These are phyloP conservation scores for Takifugu ocellatus DNA, from an alignment of 2,797 vertebrate species.

Conservation along the genomic window DNA sequence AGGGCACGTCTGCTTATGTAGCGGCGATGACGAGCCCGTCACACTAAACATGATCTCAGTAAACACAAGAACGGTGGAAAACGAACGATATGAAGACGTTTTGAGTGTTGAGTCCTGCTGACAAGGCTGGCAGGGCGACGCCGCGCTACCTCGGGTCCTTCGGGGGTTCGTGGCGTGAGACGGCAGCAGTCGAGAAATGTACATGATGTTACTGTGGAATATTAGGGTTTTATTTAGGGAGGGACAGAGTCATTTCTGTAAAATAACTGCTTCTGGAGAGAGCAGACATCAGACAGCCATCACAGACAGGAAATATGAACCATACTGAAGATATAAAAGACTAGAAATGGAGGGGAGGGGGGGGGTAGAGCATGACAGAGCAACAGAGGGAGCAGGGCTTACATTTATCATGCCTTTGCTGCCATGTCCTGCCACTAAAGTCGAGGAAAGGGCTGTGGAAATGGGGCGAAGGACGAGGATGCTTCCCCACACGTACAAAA, in stretches of 20 bases:
- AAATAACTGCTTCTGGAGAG: too few relatives aligned
- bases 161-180: too few relatives aligned
- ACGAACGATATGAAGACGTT: too few relatives aligned
- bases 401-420: conserved; percentile 29
- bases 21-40: conserved; percentile 32
- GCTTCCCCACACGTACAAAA: conserved; percentile 8
- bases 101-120: too few relatives aligned
- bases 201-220: conserved; percentile 4
- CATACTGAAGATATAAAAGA: conserved; percentile 5
- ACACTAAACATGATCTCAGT: conserved; percentile 14
- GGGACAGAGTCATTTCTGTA: conserved; percentile 49
- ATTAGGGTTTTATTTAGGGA: conserved; percentile 34
- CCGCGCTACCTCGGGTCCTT: neutral
- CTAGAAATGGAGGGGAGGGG: conserved; percentile 26
- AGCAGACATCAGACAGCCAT: neutral
- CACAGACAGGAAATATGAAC: conserved; percentile 1
- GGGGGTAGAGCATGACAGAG: conserved; percentile 48
- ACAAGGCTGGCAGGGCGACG: neutral
- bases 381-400: conserved; percentile 18
- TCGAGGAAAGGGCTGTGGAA: conserved; percentile 1
- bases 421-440: conserved; percentile 17
- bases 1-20: conserved; percentile 21
- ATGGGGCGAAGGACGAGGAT: conserved; percentile 3
- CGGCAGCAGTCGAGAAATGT: conserved; percentile 12
- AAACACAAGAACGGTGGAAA: neutral